These are phyloP conservation scores for Acipenser oxyrinchus DNA, from an alignment of 2,797 vertebrate genomes.

Conservation along the genomic window DNA sequence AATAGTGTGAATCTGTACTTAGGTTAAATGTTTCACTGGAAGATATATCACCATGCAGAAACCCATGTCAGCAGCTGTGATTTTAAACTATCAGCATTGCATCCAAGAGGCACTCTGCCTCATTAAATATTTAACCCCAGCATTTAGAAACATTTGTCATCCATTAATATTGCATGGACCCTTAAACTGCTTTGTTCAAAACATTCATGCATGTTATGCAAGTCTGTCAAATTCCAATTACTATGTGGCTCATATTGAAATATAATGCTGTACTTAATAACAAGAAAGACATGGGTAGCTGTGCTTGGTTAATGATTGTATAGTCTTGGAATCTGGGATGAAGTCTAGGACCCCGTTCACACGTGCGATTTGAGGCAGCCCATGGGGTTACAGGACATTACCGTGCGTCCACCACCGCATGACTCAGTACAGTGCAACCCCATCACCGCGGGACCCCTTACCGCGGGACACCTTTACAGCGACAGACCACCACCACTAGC, in stretches of 20 bases:
- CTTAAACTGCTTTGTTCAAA: slow-evolving; percentile 69
- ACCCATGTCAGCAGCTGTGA: slow-evolving; percentile 22
- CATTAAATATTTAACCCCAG: slow-evolving; percentile 76
- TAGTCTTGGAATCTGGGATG: slow-evolving; percentile 10
- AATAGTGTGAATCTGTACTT: neutral
- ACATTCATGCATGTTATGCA: slow-evolving; percentile 45
- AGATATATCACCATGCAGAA: neutral
- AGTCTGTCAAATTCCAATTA: slow-evolving; percentile 51
- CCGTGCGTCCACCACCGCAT: too few relatives aligned
- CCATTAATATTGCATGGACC: slow-evolving; percentile 82
- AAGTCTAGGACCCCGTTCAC: neutral
- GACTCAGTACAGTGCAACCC: too few relatives aligned
- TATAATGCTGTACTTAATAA: slow-evolving; percentile 20
- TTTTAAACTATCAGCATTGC: slow-evolving; percentile 33
- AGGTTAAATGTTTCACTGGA: neutral
- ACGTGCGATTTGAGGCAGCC: too few relatives aligned
- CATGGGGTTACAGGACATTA: too few relatives aligned
- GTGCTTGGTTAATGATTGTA: slow-evolving; percentile 2
- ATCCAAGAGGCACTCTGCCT: slow-evolving; percentile 26
- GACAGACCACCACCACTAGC: too few relatives aligned
- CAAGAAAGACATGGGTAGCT: neutral
- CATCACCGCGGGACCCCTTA: too few relatives aligned
- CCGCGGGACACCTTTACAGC: too few relatives aligned
- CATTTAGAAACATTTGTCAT: slow-evolving; percentile 67
- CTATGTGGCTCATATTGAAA: slow-evolving; percentile 35